A percentile compares a stretch with the other conserved stretches of the same genome.
Evolutionary conservation across 2,888 invertebrate species (phyloP).

Genomic region (Syrista parreyssii): DNA sequence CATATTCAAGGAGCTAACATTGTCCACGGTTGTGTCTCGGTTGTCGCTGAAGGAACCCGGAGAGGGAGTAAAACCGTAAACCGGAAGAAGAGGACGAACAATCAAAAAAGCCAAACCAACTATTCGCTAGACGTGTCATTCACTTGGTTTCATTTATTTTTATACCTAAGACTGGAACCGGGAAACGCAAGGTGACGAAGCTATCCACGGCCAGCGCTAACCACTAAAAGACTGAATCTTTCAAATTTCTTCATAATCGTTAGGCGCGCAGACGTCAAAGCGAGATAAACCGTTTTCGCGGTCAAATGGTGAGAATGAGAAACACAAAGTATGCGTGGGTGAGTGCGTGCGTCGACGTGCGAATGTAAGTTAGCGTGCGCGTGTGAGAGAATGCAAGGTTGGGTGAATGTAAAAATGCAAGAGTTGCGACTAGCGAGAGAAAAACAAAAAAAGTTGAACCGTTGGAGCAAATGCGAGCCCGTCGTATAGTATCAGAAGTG

Average conservation of each 20-base stretch:
- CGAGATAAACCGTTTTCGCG: not conserved
- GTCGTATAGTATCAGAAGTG: not conserved
- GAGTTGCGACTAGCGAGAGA: not conserved
- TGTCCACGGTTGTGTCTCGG: not conserved
- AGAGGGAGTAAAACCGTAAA: not conserved
- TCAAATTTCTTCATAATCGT: constrained; percentile 9
- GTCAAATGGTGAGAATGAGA: not conserved
- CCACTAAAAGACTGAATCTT: constrained; percentile 11
- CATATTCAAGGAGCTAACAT: not conserved
- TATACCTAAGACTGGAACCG: constrained; percentile 7
- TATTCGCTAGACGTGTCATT: constrained; percentile 2
- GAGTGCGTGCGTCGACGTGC: not conserved
- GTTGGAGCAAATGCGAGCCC: not conserved
- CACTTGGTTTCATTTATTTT: constrained; percentile 6
- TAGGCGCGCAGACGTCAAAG: not conserved
- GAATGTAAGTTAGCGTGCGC: not conserved
- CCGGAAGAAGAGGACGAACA: constrained; percentile 3
- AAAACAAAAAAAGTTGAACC: not conserved
- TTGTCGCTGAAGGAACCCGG: not conserved
- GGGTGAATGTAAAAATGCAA: not conserved
- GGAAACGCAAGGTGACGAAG: constrained; percentile 1
- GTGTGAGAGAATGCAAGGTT: not conserved
- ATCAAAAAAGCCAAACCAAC: constrained; percentile 5
- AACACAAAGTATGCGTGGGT: not conserved
- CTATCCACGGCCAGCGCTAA: constrained; percentile 8